Conservation (phyloP, 2,888 invertebrate species). For the Criorhina ranunculi region DNA sequence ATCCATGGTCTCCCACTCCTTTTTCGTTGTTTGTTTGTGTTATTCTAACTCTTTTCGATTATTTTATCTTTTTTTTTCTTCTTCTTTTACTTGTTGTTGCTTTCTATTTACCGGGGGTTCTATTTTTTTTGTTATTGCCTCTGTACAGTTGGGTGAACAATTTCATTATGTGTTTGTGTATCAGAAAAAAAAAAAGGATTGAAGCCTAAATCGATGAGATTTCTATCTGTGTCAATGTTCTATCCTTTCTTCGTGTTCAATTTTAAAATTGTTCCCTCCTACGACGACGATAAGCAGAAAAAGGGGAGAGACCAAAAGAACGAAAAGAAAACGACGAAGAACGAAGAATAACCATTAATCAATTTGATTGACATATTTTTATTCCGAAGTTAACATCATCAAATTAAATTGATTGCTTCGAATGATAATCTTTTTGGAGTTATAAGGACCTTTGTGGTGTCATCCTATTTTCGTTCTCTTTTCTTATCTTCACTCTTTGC, state of each 20-base stretch:
- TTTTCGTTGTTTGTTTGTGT: conserved; percentile 20
- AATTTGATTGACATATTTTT: conserved; percentile 77
- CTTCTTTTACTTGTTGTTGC: conserved; percentile 16
- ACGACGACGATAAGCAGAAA: conserved; percentile 17
- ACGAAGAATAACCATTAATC: conserved; percentile 75
- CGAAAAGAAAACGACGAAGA: conserved; percentile 13
- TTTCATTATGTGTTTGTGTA: conserved; percentile 65
- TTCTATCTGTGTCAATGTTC: conserved; percentile 72
- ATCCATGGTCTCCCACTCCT: neutral
- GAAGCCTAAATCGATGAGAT: conserved; percentile 68
- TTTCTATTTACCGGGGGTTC: conserved; percentile 18
- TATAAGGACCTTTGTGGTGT: conserved; percentile 74
- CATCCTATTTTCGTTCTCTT: conserved; percentile 50
- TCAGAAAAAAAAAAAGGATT: conserved; percentile 70
- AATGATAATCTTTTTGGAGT: conserved; percentile 74
- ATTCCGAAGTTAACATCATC: conserved; percentile 76
- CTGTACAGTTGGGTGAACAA: conserved; percentile 63
- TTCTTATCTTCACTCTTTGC: neutral
- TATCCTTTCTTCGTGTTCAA: conserved; percentile 64
- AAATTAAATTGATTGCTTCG: conserved; percentile 76
- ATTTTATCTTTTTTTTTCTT: conserved; percentile 21
- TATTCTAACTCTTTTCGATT: conserved; percentile 51
- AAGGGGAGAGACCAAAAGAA: conserved; percentile 5
- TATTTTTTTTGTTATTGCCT: conserved; percentile 43
- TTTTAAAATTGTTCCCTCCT: conserved; percentile 65